Evolutionary conservation across 2,797 vertebrate genomes (phyloP).

Genomic region (Distichodus sexfasciatus): DNA sequence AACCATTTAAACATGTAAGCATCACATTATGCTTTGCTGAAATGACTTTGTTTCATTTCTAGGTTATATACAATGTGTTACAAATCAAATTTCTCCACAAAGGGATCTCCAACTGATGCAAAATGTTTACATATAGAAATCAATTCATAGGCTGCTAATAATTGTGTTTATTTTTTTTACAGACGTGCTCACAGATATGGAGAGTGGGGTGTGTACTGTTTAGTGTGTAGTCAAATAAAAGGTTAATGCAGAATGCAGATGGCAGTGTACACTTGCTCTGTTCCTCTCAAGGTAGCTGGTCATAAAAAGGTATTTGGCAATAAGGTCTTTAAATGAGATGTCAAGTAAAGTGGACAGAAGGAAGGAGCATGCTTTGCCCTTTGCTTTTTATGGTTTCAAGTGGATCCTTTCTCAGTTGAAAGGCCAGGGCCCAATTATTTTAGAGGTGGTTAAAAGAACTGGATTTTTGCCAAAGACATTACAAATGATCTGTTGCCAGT

Average conservation of each 20-base stretch:
- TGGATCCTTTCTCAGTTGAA: constrained; percentile 28
- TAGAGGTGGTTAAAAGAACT: constrained; percentile 38
- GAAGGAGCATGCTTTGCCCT: neutral
- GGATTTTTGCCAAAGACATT: constrained; percentile 34
- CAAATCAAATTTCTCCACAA: neutral
- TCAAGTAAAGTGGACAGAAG: constrained; percentile 21
- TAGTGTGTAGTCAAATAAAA: neutral
- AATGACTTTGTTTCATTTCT: too few relatives aligned
- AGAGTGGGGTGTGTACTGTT: neutral
- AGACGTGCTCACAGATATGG: constrained; percentile 19
- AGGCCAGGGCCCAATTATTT: constrained; percentile 45
- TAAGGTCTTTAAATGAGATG: constrained; percentile 6
- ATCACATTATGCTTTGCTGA: too few relatives aligned
- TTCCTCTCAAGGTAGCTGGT: neutral
- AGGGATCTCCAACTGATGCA: constrained; percentile 1
- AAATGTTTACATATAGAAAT: constrained; percentile 22
- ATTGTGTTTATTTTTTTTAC: constrained; percentile 35
- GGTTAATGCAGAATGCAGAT: neutral
- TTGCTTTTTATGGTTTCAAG: constrained; percentile 29
- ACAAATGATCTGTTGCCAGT: constrained; percentile 13
- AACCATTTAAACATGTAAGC: too few relatives aligned
- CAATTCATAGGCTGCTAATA: constrained; percentile 33
- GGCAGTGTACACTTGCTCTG: neutral
- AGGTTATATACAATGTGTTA: too few relatives aligned
- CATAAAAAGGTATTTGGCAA: neutral